Evolutionary conservation across 2,113 vertebrate species (phyloP).

Genomic region (Phylloscopus trochiloides): DNA sequence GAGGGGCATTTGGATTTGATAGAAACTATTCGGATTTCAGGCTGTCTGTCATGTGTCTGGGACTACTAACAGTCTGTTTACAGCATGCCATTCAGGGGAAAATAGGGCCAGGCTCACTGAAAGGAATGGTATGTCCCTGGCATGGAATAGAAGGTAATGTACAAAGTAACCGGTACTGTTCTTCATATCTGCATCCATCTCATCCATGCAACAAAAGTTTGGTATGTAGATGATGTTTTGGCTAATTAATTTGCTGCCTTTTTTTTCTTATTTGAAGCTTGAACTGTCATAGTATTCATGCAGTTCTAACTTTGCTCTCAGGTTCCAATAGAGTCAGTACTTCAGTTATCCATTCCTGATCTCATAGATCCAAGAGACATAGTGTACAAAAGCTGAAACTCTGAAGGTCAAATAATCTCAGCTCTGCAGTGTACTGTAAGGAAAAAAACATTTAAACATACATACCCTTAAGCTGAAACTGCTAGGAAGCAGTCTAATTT

Average conservation of each 20-base stretch:
- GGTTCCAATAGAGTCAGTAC: neutral
- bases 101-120: neutral
- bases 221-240: neutral
- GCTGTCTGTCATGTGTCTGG: neutral
- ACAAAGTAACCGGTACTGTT: neutral
- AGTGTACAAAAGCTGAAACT: neutral
- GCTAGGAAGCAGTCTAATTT: neutral
- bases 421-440: neutral
- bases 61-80: neutral
- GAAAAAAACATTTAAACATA: neutral
- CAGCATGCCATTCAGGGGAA: neutral
- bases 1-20: neutral
- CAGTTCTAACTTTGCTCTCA: neutral
- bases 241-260: neutral
- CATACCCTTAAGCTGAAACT: neutral
- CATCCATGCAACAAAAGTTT: neutral
- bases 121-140: neutral
- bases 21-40: neutral
- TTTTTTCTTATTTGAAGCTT: neutral
- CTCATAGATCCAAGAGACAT: neutral
- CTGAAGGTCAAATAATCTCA: neutral
- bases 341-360: neutral
- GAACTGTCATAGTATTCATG: neutral
- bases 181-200: neutral
- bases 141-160: neutral